Conservation (phyloP, 2,113 vertebrate genomes). For the Rhinoderma darwinii region DNA sequence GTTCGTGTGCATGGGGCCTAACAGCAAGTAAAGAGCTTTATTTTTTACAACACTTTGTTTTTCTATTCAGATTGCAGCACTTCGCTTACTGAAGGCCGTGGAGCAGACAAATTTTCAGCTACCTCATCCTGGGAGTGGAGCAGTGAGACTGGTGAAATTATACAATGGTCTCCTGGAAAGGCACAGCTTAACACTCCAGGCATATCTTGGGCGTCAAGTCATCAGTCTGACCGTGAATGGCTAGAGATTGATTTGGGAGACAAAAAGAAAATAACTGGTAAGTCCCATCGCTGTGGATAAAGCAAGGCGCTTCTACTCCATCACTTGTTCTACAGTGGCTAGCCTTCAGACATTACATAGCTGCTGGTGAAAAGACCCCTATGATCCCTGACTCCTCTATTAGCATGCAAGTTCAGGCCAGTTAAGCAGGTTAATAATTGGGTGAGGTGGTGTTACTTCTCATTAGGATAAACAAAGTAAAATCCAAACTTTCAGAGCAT, state of each 20-base stretch:
- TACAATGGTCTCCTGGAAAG: slow-evolving; percentile 72
- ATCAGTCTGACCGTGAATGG: slow-evolving; percentile 72
- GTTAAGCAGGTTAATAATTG: too few relatives aligned
- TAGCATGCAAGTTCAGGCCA: too few relatives aligned
- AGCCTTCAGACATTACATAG: background rate
- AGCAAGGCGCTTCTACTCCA: background rate
- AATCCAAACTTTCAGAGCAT: too few relatives aligned
- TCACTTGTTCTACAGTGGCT: background rate
- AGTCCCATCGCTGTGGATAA: accelerated
- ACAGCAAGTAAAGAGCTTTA: background rate
- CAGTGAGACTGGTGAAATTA: slow-evolving; percentile 65
- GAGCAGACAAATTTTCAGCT: slow-evolving; percentile 69
- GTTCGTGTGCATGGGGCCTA: too few relatives aligned
- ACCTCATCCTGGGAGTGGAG: slow-evolving; percentile 75
- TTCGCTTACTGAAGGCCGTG: slow-evolving; percentile 70
- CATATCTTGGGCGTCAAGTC: slow-evolving; percentile 72
- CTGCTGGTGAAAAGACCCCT: too few relatives aligned
- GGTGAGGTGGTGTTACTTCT: too few relatives aligned
- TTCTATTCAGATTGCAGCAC: slow-evolving; percentile 74
- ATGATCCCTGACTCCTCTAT: too few relatives aligned
- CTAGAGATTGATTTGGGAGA: slow-evolving; percentile 83
- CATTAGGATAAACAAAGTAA: too few relatives aligned
- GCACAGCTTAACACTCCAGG: slow-evolving; percentile 68
- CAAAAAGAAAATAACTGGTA: slow-evolving; percentile 83
- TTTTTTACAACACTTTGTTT: background rate